A percentile compares a stretch with the other conserved stretches of the same genome.
Evolutionary conservation across 2,888 invertebrate genomes (phyloP).

Genomic region (Neoascia interrupta): DNA sequence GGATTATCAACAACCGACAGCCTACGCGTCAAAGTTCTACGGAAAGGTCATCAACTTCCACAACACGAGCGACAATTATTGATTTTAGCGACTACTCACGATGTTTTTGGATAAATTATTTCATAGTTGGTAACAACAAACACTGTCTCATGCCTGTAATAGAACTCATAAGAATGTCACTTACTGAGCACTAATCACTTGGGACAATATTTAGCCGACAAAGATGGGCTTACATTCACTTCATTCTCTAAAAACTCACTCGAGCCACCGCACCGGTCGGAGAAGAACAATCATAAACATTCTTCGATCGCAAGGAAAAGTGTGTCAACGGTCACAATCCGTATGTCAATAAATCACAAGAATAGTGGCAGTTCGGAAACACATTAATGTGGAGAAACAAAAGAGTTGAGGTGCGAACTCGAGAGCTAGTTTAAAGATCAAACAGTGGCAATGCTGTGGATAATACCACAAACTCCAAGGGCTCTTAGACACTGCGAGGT

Average conservation of each 20-base stretch:
- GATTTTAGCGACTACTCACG: constrained; percentile 22
- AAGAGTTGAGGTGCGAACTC: constrained; percentile 52
- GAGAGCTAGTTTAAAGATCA: neutral
- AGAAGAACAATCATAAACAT: neutral
- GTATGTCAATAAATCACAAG: constrained; percentile 8
- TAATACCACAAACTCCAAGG: constrained; percentile 5
- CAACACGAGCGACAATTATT: neutral
- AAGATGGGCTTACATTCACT: too few relatives aligned
- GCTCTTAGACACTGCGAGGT: constrained; percentile 17
- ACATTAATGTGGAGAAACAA: constrained; percentile 16
- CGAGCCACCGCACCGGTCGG: neutral
- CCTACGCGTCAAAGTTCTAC: neutral
- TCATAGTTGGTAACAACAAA: constrained; percentile 25
- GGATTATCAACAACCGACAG: neutral
- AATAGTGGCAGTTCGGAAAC: neutral
- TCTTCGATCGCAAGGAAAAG: constrained; percentile 8
- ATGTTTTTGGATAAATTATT: constrained; percentile 19
- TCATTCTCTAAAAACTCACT: neutral
- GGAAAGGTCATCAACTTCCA: neutral
- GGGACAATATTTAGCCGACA: too few relatives aligned
- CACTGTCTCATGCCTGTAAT: too few relatives aligned
- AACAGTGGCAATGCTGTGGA: neutral
- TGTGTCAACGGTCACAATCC: constrained; percentile 34
- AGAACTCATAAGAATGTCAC: too few relatives aligned
- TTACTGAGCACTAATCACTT: too few relatives aligned